Percentiles rank a stretch among this genome's conserved stretches.
Conservation (phyloP, 2,113 vertebrate species). For the Leptocoma aspasia region DNA sequence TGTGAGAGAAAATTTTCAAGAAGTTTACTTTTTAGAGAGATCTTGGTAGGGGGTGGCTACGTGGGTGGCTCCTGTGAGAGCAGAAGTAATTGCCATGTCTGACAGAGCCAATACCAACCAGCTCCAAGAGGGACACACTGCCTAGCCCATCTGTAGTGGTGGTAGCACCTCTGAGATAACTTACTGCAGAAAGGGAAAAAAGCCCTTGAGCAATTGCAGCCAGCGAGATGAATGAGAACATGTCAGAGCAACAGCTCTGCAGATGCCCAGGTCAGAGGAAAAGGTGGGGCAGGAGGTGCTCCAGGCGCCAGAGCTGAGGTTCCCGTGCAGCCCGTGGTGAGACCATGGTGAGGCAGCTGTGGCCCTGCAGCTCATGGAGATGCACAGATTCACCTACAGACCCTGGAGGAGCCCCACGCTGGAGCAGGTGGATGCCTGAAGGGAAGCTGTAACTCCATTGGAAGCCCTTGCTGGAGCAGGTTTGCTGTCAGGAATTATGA, state of each 20-base stretch:
- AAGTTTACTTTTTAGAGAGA: background rate
- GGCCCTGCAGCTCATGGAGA: background rate
- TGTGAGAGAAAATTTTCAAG: background rate
- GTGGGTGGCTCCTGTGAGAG: background rate
- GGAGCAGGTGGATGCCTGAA: accelerated
- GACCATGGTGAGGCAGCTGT: background rate
- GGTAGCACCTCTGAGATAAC: background rate
- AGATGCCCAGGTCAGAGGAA: accelerated
- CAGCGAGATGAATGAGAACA: background rate
- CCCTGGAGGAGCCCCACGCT: accelerated
- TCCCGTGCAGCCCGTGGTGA: accelerated
- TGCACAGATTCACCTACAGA: background rate
- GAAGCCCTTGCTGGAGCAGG: background rate
- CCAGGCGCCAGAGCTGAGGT: accelerated
- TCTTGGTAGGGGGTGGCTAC: background rate
- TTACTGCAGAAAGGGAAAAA: background rate
- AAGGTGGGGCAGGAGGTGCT: accelerated
- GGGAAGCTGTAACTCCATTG: background rate
- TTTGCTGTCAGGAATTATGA: background rate
- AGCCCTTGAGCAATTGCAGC: accelerated
- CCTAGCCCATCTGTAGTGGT: background rate
- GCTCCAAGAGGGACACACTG: background rate
- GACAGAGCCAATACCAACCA: background rate
- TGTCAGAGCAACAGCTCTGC: background rate
- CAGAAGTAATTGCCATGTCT: background rate